Evolutionary conservation across 2,888 invertebrate genomes (phyloP), one percentile per base, ranked within the genome.

Genomic region (Nymphalis c-album): DNA sequence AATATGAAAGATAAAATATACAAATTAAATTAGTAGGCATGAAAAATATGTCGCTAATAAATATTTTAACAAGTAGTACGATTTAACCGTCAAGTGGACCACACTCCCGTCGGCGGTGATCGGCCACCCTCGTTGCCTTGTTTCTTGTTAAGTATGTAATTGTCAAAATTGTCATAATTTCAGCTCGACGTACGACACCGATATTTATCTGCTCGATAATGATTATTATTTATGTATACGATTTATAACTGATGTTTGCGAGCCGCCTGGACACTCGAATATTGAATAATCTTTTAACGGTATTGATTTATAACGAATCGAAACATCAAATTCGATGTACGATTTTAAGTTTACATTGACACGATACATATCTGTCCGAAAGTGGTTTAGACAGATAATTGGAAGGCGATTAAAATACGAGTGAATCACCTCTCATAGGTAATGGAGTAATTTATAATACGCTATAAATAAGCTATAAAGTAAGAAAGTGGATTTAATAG

Each of bases 101-200:
- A 67, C 60, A 74, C 17, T 78, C 0, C 74, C 16, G 6, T 31
- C 17, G 69, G 10, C 63, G 53, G 63, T 66, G 35, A 17, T 20
- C 67, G 85, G 78, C 85, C 85, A 85, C 85, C 85, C 85, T 79
- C 77, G 71, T 80, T 78, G 85, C 74, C 75, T 71, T 74, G 75
- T 77, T 81, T 84, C 84, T 85, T 82, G 85, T 77, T 87, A 86
- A 82, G 80, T 76, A 80, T 80, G 80, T 88, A 88, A 90, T 90
- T 88, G 88, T 88, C 86, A 84, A 87, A 88, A 88, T 88, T 87
- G 88, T 87, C 83, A 88, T 87, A 87, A 88, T 86, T 84, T 86
- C 80, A 53, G 78, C 85, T 85, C 85, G 83, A 82, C 79, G 78
- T 78, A 76, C 80, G 77, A 80, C 85, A 87, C 88, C 84, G 87